These are phyloP conservation scores for Sisyra nigra DNA, from an alignment of 2,888 invertebrate species.

Conservation along the genomic window DNA sequence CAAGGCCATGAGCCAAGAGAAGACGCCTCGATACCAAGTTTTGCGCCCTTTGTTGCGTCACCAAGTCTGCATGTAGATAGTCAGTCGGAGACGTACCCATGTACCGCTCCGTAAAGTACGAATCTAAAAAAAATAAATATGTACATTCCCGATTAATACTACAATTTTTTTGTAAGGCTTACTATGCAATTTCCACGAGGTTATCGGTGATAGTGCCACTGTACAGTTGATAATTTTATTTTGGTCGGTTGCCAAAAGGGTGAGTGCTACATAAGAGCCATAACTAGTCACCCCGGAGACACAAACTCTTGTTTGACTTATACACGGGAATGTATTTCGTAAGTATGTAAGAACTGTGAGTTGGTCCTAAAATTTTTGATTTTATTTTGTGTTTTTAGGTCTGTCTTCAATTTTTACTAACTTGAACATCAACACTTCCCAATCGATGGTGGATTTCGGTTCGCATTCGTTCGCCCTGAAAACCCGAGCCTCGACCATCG, in stretches of 20 bases:
- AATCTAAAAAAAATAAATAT: conserved; percentile 42
- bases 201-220: conserved; percentile 73
- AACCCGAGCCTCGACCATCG: conserved; percentile 78
- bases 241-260: conserved; percentile 62
- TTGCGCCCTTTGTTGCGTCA: conserved; percentile 57
- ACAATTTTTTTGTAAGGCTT: conserved; percentile 19
- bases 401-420: not conserved
- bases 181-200: conserved; percentile 70
- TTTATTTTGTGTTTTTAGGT: no score
- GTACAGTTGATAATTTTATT: conserved; percentile 69
- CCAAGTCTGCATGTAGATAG: conserved; percentile 54
- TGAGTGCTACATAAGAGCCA: conserved; percentile 72
- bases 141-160: conserved; percentile 6
- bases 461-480: conserved; percentile 58
- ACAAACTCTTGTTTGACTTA: conserved; percentile 65
- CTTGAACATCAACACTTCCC: conserved; percentile 42
- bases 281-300: conserved; percentile 74
- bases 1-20: conserved; percentile 65
- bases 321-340: conserved; percentile 61
- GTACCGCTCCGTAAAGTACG: conserved; percentile 82
- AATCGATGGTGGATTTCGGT: conserved; percentile 51
- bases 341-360: conserved; percentile 47
- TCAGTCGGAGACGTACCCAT: conserved; percentile 58
- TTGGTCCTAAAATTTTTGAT: conserved; percentile 36
- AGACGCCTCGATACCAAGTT: conserved; percentile 54